These are phyloP conservation scores for Protomyctophum bolini DNA, from an alignment of 2,113 vertebrate species.

Conservation along the genomic window DNA sequence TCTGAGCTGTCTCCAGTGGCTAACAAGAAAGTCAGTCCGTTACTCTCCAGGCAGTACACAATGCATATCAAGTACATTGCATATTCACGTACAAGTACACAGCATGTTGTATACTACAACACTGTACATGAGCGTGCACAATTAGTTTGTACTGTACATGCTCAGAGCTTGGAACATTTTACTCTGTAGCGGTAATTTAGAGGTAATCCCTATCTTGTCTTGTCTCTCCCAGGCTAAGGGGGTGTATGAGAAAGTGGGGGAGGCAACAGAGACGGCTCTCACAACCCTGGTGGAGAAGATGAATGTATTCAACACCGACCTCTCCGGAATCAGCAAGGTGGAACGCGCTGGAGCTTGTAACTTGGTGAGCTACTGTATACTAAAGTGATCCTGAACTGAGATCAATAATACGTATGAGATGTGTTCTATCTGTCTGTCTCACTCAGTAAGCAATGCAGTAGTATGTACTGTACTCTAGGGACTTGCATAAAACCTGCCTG, in stretches of 20 bases:
- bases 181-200: too few relatives aligned
- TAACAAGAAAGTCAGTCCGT: too few relatives aligned
- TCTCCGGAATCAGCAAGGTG: conserved; percentile 85
- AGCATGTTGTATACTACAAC: too few relatives aligned
- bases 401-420: background rate
- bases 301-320: conserved; percentile 92
- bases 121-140: too few relatives aligned
- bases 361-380: conserved; percentile 73
- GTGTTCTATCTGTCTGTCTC: background rate
- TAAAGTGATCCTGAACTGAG: background rate
- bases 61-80: too few relatives aligned
- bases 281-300: conserved; percentile 98
- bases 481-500: background rate
- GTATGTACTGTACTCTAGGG: background rate
- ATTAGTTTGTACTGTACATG: too few relatives aligned
- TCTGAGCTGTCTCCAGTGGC: too few relatives aligned
- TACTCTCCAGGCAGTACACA: too few relatives aligned
- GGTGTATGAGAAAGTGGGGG: conserved; percentile 96
- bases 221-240: conserved; percentile 83
- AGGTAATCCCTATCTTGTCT: conserved; percentile 3
- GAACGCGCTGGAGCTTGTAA: conserved; percentile 92
- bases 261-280: conserved; percentile 95
- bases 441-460: background rate
- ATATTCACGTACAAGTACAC: too few relatives aligned
- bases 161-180: too few relatives aligned